Evolutionary conservation across 2,113 vertebrate genomes (phyloP), one percentile per base, ranked within the genome.

Genomic region (Epinephelus lanceolatus): DNA sequence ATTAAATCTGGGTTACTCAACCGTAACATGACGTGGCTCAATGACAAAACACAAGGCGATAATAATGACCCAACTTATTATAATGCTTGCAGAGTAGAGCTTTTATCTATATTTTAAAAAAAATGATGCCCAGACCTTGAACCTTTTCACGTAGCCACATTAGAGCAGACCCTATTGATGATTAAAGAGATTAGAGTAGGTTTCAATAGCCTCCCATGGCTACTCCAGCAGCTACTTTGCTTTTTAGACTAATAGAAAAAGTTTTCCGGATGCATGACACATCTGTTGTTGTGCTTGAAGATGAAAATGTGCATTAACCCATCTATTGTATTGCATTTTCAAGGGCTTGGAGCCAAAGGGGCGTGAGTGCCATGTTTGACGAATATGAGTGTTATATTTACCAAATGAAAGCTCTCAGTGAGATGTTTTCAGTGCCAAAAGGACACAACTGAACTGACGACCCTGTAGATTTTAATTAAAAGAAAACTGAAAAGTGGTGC

Each of bases 1-100:
- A 84, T 92, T 83, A 85, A 77, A 89, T 67, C 74, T 62, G 45
- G 42, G 71, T 68, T 69, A 30, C 27, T 78, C 72, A 88, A 67
- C 45, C 71, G 14, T 72, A 65, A 40, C 55, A 23, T 19, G 60
- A 84, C 75, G 74, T 78, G 42, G 71, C 71, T 85, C 45, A 66
- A 19, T 66, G 82, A 84, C 68, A 78, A 79, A 83, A 76, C 56
- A 2, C 23, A 18, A 66, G 47, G 76, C n/a, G 40, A 78, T 42
- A 68, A 72, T 17, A 80, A 61, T 76, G 47, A 65, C 33, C 45
- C 33, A 25, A 62, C 57, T 65, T 66, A 8, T 55, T 53, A 45
- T 37, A 47, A 71, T 45, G 33, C 37, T 52, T 45, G 18, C n/a
- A 53, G 49, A 68, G 40, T 1, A 4, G 21, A 57, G 45, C 45